phyloP scores from a whole-genome alignment of 2,888 invertebrate species.

The Hoplodrina blanda region DNA sequence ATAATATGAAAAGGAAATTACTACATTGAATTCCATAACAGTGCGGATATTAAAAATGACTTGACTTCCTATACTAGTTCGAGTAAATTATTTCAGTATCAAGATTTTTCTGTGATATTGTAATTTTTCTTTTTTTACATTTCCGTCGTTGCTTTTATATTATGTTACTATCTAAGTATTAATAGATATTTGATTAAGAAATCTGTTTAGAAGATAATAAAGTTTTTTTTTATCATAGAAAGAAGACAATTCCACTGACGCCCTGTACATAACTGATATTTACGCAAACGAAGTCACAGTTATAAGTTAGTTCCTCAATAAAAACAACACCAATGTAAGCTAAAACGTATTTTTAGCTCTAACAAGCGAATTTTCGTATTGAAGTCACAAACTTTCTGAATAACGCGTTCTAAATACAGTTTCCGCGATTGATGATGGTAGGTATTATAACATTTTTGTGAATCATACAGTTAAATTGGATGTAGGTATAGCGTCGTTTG shows the following conservation, averaged over 20 bases:
- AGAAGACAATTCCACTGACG: neutral
- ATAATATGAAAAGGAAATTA: conserved; percentile 40
- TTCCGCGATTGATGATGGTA: conserved; percentile 59
- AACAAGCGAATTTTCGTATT: conserved; percentile 17
- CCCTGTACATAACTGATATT: too few relatives aligned
- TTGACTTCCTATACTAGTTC: conserved; percentile 37
- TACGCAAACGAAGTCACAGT: too few relatives aligned
- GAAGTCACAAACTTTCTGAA: conserved; percentile 30
- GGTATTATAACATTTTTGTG: conserved; percentile 65
- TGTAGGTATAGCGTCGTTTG: conserved; percentile 22
- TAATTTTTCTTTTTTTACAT: conserved; percentile 22
- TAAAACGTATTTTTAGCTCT: neutral
- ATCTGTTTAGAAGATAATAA: conserved; percentile 8
- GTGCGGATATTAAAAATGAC: conserved; percentile 48
- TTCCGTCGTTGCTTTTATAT: conserved; percentile 22
- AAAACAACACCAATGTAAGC: neutral
- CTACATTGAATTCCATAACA: conserved; percentile 18
- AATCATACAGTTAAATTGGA: conserved; percentile 59
- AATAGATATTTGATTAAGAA: conserved; percentile 24
- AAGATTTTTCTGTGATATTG: conserved; percentile 5
- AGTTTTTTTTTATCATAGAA: neutral
- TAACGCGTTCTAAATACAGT: conserved; percentile 53
- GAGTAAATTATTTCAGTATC: neutral
- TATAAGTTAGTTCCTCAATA: neutral
- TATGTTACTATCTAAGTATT: neutral